phyloP scores from a whole-genome alignment of 1,140 invertebrate genomes.

The Arctopsyche grandis region DNA sequence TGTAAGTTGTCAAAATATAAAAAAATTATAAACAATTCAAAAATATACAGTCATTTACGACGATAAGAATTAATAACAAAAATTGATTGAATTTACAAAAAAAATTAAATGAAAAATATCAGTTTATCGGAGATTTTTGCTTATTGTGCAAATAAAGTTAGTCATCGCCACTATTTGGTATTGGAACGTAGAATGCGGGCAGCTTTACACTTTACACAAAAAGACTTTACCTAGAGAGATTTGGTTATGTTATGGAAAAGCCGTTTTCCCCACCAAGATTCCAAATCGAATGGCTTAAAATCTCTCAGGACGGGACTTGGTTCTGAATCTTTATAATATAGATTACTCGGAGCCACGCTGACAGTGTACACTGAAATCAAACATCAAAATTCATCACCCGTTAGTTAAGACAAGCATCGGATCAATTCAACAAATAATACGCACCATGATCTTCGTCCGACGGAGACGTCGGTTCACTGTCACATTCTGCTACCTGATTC shows the following conservation, averaged over 20 bases:
- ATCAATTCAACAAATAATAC: conserved; percentile 9
- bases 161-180: conserved; percentile 15
- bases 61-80: no score
- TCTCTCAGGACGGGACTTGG: conserved; percentile 75
- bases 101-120: no score
- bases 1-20: no score
- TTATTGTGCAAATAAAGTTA: no score
- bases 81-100: no score
- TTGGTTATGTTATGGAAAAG: conserved; percentile 84
- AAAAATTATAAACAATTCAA: no score
- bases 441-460: conserved; percentile 64
- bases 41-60: no score
- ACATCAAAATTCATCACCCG: background rate
- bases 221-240: conserved; percentile 65
- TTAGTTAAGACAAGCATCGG: background rate
- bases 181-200: conserved; percentile 26
- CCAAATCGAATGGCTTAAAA: conserved; percentile 87
- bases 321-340: conserved; percentile 79
- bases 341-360: conserved; percentile 60
- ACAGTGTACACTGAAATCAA: conserved; percentile 53
- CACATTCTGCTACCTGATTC: conserved; percentile 67
- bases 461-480: conserved; percentile 65
- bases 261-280: conserved; percentile 88
- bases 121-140: no score
- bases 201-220: conserved; percentile 38